Base-by-base conservation (phyloP, 2,888 invertebrate species). In the Xylota sylvarum region DNA sequence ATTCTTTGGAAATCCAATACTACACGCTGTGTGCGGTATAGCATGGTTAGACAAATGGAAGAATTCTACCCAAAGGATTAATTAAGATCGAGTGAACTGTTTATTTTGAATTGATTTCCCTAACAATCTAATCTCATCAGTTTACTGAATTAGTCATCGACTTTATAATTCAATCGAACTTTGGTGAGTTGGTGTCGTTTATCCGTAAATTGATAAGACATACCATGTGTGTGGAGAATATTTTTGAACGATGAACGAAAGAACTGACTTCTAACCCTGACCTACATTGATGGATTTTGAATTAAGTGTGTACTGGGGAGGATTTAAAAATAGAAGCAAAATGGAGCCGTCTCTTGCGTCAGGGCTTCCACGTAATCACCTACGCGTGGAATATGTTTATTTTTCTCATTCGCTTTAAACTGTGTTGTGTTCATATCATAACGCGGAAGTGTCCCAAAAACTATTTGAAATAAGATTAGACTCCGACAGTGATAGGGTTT, bases 221-320 rank as follows among this genome's bases (percentile, higher is more conserved):
- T 9, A 17, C 40, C 3, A 9, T 43, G n/a, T 4, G 43, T 4
- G 14, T 4, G 2, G 37, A 10, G 37, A 9, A 50, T 23, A 10
- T 4, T 50, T 50, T 23, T 30, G 30, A 55, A 4, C 27, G 27
- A 27, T 50, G 1, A 1, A 19, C 19, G n/a, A 27, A 12, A 19
- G 5, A 65, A 67, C 7, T 52, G 50, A n/a, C 27, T 40, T 17
- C 27, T 30, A 19, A 12, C 60, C 73, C 60, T 73, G 73, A 73
- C 73, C 73, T 73, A 70, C 46, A 70, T 70, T 58, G 2, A 46
- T 58, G 40, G 62, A 50, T 62, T 62, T 60, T 17, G 2, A 17
- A 5, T 50, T 48, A 62, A 60, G 50, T 37, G 48, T 40, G 12
- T 40, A 52, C 6, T 27, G 17, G 10, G 12, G 10, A 12, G 19